Base-by-base conservation (phyloP, 2,888 invertebrate species). In the Drosophila putrida region DNA sequence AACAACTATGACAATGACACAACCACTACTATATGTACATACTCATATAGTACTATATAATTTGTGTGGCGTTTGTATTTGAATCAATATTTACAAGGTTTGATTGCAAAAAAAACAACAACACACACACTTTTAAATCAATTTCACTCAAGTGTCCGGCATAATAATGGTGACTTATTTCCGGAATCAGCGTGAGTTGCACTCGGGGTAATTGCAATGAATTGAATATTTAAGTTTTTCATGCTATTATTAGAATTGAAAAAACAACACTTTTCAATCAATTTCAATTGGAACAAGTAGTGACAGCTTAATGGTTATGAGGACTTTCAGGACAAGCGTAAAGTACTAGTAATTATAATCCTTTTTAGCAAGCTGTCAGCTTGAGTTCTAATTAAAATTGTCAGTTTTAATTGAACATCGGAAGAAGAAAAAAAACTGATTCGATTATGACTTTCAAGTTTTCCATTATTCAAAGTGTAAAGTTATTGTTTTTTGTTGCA, bases 1-100 rank as follows among this genome's bases (percentile, higher is more conserved):
- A 60, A 62, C n/a, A 61, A 68, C 36, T 59, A 43, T 53, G 55
- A 65, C 31, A 49, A 33, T 49, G 49, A 33, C 33, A 33, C n/a
- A n/a, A n/a, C n/a, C n/a, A 11, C 20, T 8, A 6, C 11, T 10
- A 49, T 15, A n/a, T n/a, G n/a, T n/a, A 46, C 13, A 49, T 27
- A 44, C 10, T 13, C 20, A 31, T 31, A 31, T 20, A 6, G 2
- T 33, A 33, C 13, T 8, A 46, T 31, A 44, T 20, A 41, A 20
- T 10, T 27, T 28, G 38, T 35, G n/a, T 46, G 44, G 28, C 35
- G 33, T 39, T 27, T 53, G 46, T 36, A 6, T 35, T 43, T 43
- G 10, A 53, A 62, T 68, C 62, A 62, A 43, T 74, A 61, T 38
- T 25, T 20, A 31, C 38, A 54, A 33, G 28, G 35, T 6, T 44